Base-by-base conservation (phyloP, 2,888 invertebrate genomes). In the Agrilus biguttatus region DNA sequence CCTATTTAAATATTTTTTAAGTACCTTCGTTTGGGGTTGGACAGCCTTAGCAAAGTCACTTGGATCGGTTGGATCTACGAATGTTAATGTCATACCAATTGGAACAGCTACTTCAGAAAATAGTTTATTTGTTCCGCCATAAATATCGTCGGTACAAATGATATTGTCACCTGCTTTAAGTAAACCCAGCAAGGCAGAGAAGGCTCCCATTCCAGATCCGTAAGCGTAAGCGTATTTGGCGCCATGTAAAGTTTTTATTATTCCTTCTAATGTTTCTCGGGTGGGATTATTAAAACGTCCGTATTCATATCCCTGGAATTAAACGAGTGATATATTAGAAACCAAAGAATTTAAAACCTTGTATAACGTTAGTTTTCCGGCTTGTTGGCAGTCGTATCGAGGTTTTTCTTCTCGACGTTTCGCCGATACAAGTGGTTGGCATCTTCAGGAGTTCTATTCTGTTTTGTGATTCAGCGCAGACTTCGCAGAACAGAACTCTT, bases 241-340 rank as follows among this genome's bases (percentile, higher is more conserved):
- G 51, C 78, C 78, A 58, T 96, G 95, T 45, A 93, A 62, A 0
- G 86, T 75, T 5, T 93, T 92, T 33, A 96, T 63, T 58, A 89
- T 89, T 52, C 77, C 71, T 65, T 96, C 91, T 43, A 95, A 69
- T 14, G 81, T 80, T 52, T 82, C 77, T 47, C 95, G 73, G 0
- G 89, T 84, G 19, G 95, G 93, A 67, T 96, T 96, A 33, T 91
- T 91, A 61, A 87, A 85, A 57, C 93, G 73, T 0, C 84, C 82
- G 63, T 93, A 95, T 51, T 90, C 89, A 63, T 70, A 91, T 8
- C 83, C 82, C 84, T 87, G 55, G 8, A 3, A 23, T 44, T 61
- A 62, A 41, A 17, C 17, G 17, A 4, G 4, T 17, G 17, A 17
- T 3, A 17, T 17, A 19, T 14, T 23, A 21, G 8, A 23, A 23